These are phyloP conservation scores for Caenorhabditis brenneri DNA, from an alignment of 1,140 invertebrate species.

Conservation along the genomic window DNA sequence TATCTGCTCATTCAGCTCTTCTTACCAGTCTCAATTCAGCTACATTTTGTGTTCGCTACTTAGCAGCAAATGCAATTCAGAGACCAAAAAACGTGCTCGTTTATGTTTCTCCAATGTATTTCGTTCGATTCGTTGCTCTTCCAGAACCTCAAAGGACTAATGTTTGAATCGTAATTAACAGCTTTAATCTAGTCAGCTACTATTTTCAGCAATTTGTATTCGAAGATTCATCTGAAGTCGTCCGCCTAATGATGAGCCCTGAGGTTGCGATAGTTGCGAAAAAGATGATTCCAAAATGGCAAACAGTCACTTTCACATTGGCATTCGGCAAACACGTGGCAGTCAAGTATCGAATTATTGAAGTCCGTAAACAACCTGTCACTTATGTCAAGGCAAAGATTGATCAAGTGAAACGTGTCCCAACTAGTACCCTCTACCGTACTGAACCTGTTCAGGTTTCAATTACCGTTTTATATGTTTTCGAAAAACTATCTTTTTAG, in stretches of 20 bases:
- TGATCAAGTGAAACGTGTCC: neutral
- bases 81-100: conserved; percentile 2
- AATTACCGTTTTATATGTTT: neutral
- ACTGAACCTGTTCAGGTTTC: conserved; percentile 1
- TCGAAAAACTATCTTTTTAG: neutral
- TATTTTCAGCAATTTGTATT: neutral
- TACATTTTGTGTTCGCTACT: conserved; percentile 14
- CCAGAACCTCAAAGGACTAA: neutral
- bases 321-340: conserved; percentile 13
- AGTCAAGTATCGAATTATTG: neutral
- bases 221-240: conserved; percentile 12
- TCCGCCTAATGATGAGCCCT: neutral
- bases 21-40: neutral
- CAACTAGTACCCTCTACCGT: conserved; percentile 1
- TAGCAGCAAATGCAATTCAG: neutral
- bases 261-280: neutral
- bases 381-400: neutral
- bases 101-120: neutral
- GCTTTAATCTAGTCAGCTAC: neutral
- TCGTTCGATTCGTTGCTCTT: neutral
- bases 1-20: neutral
- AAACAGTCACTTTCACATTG: conserved; percentile 33
- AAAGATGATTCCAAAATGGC: neutral
- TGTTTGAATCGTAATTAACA: neutral
- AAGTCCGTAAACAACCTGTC: neutral